A percentile compares a stretch with the other conserved stretches of the same genome.
phyloP scores from a whole-genome alignment of 2,888 invertebrate genomes.

The Uloborus plumipes region DNA sequence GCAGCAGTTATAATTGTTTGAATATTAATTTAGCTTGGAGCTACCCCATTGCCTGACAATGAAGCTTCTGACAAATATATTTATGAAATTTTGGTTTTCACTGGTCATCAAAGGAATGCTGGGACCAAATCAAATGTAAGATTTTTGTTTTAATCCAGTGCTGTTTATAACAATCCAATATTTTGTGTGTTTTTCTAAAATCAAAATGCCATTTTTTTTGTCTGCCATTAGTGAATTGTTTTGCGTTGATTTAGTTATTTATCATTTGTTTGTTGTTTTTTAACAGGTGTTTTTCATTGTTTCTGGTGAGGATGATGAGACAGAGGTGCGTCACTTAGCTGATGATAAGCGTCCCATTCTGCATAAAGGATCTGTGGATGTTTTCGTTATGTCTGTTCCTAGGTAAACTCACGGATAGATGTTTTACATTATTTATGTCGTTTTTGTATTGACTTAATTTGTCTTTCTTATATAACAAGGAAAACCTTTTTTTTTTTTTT shows the following conservation, averaged over 20 bases:
- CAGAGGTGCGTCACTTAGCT: constrained; percentile 68
- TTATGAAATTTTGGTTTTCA: constrained; percentile 70
- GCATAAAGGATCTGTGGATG: constrained; percentile 69
- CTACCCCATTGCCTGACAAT: constrained; percentile 70
- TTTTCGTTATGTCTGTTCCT: constrained; percentile 70
- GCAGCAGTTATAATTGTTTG: too few relatives aligned
- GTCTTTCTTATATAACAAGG: too few relatives aligned
- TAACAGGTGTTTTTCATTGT: constrained; percentile 68
- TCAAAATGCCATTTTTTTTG: too few relatives aligned
- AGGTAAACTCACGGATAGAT: constrained; percentile 57
- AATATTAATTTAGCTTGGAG: constrained; percentile 68
- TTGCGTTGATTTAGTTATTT: too few relatives aligned
- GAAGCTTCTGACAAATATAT: constrained; percentile 69
- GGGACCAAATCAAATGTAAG: constrained; percentile 68
- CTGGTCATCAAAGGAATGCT: constrained; percentile 68
- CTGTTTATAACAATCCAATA: too few relatives aligned
- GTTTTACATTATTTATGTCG: neutral
- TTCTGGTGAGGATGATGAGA: constrained; percentile 69
- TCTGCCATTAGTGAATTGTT: too few relatives aligned
- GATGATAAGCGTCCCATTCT: constrained; percentile 69
- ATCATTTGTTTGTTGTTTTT: neutral
- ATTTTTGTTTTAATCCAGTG: neutral
- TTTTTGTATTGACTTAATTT: neutral
- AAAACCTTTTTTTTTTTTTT: too few relatives aligned
- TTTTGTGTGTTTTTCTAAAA: too few relatives aligned